Evolutionary conservation across 2,113 vertebrate species (phyloP).

Genomic region (Antechinus flavipes): DNA sequence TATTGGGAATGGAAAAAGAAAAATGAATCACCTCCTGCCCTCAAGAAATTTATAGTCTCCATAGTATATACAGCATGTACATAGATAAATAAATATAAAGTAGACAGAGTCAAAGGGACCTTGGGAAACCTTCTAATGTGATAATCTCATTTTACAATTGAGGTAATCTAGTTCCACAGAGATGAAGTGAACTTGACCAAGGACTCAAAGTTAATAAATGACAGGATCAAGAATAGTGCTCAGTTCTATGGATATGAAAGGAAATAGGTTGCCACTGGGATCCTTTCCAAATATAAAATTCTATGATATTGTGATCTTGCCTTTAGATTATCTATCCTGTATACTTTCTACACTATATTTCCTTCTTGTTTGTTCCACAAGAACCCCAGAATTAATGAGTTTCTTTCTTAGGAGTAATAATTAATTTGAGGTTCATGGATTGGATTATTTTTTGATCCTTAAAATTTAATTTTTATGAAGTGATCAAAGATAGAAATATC

Average conservation of each 20-base stretch:
- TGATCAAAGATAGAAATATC: not conserved
- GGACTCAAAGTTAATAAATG: not conserved
- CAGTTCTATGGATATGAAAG: not conserved
- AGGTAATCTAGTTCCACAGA: not conserved
- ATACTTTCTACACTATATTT: not conserved
- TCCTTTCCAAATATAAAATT: not conserved
- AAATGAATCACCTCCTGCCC: not conserved
- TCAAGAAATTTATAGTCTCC: not conserved
- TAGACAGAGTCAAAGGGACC: not conserved
- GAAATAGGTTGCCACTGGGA: not conserved
- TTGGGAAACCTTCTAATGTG: not conserved
- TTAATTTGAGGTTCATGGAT: not conserved
- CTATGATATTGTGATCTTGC: not conserved
- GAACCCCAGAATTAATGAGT: not conserved
- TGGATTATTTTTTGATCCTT: not conserved
- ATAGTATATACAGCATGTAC: not conserved
- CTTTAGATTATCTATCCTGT: not conserved
- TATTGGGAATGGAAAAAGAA: not conserved
- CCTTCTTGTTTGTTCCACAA: not conserved
- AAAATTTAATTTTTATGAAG: not conserved
- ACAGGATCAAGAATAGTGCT: not conserved
- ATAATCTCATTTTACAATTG: not conserved
- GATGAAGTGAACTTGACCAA: not conserved
- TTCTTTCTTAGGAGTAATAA: not conserved
- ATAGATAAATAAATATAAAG: not conserved